Conservation (phyloP, 2,113 vertebrate genomes). For the Ciconia stormi region DNA sequence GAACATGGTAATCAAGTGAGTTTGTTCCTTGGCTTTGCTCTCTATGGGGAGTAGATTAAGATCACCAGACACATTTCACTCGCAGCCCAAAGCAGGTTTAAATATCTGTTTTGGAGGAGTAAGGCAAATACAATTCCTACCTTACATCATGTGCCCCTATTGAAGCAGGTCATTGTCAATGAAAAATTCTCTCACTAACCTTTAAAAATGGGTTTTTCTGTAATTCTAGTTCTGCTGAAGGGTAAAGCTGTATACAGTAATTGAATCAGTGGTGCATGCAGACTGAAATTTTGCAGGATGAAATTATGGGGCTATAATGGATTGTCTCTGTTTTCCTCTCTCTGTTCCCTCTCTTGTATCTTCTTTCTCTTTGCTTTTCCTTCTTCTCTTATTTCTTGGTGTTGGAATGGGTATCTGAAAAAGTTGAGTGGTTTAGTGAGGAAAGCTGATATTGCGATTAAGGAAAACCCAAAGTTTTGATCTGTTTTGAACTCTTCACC, state of each 20-base stretch:
- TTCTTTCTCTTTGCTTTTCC: background rate
- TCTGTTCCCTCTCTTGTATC: background rate
- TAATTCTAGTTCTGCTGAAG: conserved; percentile 43
- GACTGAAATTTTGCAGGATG: conserved; percentile 16
- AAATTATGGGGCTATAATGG: background rate
- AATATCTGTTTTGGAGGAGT: background rate
- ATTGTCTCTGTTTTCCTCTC: background rate
- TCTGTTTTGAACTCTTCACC: background rate
- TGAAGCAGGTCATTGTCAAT: conserved; percentile 30
- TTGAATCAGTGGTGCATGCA: conserved; percentile 51
- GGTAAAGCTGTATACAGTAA: conserved; percentile 46
- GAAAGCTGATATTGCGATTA: conserved; percentile 13
- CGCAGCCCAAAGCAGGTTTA: background rate
- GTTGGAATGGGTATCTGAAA: background rate
- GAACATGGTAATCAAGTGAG: conserved; percentile 2
- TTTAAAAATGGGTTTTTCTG: conserved; percentile 54
- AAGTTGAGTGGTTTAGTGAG: background rate
- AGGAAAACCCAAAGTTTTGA: background rate
- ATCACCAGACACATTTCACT: background rate
- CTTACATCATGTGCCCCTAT: background rate
- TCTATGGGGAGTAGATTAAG: conserved; percentile 1
- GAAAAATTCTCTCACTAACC: conserved; percentile 52
- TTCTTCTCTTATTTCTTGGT: background rate
- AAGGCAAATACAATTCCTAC: background rate
- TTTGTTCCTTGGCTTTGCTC: conserved; percentile 1